phyloP scores from a whole-genome alignment of 2,888 invertebrate species.

The Cryptus viduatorius region DNA sequence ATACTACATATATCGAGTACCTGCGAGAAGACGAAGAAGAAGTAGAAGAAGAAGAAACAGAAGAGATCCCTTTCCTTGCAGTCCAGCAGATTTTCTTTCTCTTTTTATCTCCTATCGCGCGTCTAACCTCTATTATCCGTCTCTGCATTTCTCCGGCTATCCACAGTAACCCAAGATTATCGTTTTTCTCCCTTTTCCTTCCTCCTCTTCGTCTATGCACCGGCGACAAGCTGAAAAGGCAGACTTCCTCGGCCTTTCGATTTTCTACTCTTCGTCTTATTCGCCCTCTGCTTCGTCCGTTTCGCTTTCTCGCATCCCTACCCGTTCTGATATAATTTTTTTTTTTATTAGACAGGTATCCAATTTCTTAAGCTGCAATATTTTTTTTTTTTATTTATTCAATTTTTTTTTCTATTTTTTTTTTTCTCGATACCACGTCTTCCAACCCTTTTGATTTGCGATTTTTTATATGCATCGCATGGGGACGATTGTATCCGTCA shows the following conservation, averaged over 20 bases:
- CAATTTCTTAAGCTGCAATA: neutral
- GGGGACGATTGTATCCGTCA: neutral
- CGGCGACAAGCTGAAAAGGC: conserved; percentile 29
- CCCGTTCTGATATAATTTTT: neutral
- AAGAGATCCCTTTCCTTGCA: neutral
- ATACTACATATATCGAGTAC: conserved; percentile 28
- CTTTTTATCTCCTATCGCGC: conserved; percentile 38
- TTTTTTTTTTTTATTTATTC: neutral
- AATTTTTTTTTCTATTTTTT: neutral
- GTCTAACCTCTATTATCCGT: conserved; percentile 56
- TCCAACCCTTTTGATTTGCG: neutral
- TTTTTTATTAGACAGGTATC: neutral
- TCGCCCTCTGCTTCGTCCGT: conserved; percentile 1
- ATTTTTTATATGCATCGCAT: neutral
- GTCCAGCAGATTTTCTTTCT: conserved; percentile 44
- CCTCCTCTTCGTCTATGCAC: conserved; percentile 29
- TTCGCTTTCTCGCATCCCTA: conserved; percentile 12
- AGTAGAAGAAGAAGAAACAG: conserved; percentile 1
- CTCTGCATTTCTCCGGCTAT: conserved; percentile 44
- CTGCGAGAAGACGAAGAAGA: conserved; percentile 16
- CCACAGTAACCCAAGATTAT: conserved; percentile 25
- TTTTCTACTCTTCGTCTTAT: conserved; percentile 37
- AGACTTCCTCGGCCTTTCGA: conserved; percentile 31
- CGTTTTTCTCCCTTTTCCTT: conserved; percentile 40
- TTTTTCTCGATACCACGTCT: neutral